phyloP scores from a whole-genome alignment of 2,888 invertebrate genomes.

The Carabus problematicus region DNA sequence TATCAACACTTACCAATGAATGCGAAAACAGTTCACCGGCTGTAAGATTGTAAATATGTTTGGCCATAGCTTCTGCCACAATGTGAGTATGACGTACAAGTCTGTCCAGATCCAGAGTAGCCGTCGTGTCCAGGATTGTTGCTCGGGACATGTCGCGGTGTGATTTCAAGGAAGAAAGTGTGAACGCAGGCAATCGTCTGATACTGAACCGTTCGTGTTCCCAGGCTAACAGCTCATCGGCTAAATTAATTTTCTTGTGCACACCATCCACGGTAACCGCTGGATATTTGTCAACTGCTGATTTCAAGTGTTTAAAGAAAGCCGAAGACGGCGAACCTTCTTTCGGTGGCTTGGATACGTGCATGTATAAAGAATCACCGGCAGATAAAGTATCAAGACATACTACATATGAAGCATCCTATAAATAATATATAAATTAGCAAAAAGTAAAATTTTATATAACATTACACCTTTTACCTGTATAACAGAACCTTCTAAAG shows the following conservation, averaged over 20 bases:
- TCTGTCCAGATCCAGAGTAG: slow-evolving; percentile 64
- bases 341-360: slow-evolving; percentile 95
- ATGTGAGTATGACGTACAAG: slow-evolving; percentile 74
- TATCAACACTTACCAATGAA: slow-evolving; percentile 72
- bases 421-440: slow-evolving; percentile 41
- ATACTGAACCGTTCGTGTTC: slow-evolving; percentile 97
- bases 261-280: slow-evolving; percentile 69
- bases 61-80: slow-evolving; percentile 85
- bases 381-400: slow-evolving; percentile 85
- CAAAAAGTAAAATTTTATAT: slow-evolving; percentile 10
- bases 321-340: slow-evolving; percentile 78
- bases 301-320: slow-evolving; percentile 70
- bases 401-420: slow-evolving; percentile 89
- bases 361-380: slow-evolving; percentile 76
- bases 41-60: slow-evolving; percentile 78
- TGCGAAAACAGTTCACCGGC: slow-evolving; percentile 73
- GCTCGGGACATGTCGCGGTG: slow-evolving; percentile 69
- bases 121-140: slow-evolving; percentile 70
- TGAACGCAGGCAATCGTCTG: slow-evolving; percentile 88
- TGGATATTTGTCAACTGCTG: slow-evolving; percentile 60
- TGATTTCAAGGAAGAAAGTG: slow-evolving; percentile 80
- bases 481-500: slow-evolving; percentile 70
- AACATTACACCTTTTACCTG: slow-evolving; percentile 65
- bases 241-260: slow-evolving; percentile 97
- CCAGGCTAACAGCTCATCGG: slow-evolving; percentile 92